Evolutionary conservation across 2,113 vertebrate genomes (phyloP), one percentile per base, ranked within the genome.

Genomic region (Vulpes ferrilata): DNA sequence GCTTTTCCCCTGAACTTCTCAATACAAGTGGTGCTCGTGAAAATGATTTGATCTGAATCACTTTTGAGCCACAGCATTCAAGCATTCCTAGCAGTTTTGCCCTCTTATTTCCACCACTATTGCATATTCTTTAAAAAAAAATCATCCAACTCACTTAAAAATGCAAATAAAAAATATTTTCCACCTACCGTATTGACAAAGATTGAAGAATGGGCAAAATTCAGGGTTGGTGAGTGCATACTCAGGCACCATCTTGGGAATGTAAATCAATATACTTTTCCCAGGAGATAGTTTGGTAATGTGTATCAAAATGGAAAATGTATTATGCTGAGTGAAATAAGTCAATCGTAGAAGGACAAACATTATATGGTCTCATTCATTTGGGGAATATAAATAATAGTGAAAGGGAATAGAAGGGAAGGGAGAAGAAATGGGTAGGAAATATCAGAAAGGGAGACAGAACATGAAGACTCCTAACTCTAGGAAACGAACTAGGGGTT

Each of bases 21-120:
- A 43, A 96, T 90, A 82, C 60, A 87, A 97, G 93, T 59, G 32
- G 64, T 92, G 17, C 82, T 86, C 0, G 2, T 96, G 25, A 92
- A 96, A 96, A 97, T 88, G 59, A 93, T 95, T 96, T 95, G 80
- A 73, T 93, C 96, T 90, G 87, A 96, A 90, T 81, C 79, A 93
- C 71, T 92, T 91, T 64, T 84, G 92, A 96, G 80, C 16, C n/a
- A 65, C 60, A 81, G 64, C 23, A 76, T 79, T 92, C 30, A 84
- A 88, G 74, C n/a, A 78, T 96, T 73, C 19, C 86, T 80, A 71
- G 38, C n/a, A 43, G 7, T 23, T 85, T 65, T 96, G 96, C 71
- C 78, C 23, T 85, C 25, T 88, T 35, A 95, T 92, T 92, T 80
- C 73, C 27, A 71, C 35, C 16, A 93, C 51, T 80, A 10, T 57